Conservation (phyloP, 1,140 invertebrate genomes). For the Calephelis nemesis region DNA sequence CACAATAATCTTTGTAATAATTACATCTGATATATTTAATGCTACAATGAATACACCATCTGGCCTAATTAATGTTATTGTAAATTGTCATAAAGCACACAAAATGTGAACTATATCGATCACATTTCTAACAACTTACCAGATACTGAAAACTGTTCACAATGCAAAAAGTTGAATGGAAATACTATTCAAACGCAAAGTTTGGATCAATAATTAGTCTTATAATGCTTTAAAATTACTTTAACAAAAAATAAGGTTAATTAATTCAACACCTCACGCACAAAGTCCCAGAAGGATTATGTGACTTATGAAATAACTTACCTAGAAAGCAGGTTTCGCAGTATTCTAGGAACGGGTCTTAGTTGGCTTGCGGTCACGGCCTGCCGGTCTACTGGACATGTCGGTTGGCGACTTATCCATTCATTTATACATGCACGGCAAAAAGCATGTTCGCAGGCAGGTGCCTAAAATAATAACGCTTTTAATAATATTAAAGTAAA, state of each 20-base stretch:
- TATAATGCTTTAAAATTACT: too few relatives aligned
- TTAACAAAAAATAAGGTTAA: too few relatives aligned
- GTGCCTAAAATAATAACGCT: conserved; percentile 83
- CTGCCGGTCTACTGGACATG: conserved; percentile 95
- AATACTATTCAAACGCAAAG: too few relatives aligned
- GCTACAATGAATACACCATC: too few relatives aligned
- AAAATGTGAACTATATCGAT: not conserved
- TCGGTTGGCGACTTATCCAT: conserved; percentile 95
- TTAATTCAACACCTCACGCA: not conserved
- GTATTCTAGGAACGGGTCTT: conserved; percentile 93
- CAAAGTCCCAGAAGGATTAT: not conserved
- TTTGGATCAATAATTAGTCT: too few relatives aligned
- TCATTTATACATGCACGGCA: conserved; percentile 95
- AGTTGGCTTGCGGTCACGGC: conserved; percentile 92
- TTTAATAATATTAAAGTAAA: not conserved
- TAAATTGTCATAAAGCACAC: not conserved
- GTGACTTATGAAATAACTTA: conserved; percentile 37
- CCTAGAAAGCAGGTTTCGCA: conserved; percentile 93
- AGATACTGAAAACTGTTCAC: too few relatives aligned
- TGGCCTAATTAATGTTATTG: too few relatives aligned
- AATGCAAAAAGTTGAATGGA: too few relatives aligned
- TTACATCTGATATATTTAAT: too few relatives aligned
- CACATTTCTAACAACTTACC: not conserved
- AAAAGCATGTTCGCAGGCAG: conserved; percentile 97
- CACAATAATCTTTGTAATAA: too few relatives aligned